These are phyloP conservation scores for Tipula lateralis DNA, from an alignment of 2,888 invertebrate genomes.

Conservation along the genomic window DNA sequence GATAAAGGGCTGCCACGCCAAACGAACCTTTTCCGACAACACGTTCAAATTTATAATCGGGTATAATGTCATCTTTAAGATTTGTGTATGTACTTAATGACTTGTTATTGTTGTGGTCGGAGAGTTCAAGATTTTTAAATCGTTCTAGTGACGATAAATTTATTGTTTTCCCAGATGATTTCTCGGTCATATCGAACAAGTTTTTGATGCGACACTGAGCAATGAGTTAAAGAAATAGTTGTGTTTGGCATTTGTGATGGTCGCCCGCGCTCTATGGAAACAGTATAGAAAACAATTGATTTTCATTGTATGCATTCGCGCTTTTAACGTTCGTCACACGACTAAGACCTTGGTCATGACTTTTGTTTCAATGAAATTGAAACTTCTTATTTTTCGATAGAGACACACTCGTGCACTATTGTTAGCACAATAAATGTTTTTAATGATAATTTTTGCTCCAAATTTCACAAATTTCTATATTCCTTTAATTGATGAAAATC, in stretches of 20 bases:
- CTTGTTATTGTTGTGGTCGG: neutral
- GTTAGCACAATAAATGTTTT: neutral
- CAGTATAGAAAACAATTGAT: neutral
- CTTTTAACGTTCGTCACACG: neutral
- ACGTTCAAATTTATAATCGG: conserved; percentile 43
- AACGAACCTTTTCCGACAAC: conserved; percentile 57
- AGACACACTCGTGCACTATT: neutral
- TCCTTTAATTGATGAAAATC: neutral
- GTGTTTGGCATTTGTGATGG: neutral
- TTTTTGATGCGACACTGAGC: neutral
- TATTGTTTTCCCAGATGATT: neutral
- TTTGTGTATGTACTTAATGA: neutral
- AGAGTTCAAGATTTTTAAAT: neutral
- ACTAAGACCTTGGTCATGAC: neutral
- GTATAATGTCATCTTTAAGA: neutral
- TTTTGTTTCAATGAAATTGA: neutral
- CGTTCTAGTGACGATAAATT: neutral
- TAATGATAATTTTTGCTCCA: neutral
- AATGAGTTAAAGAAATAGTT: neutral
- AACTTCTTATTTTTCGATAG: neutral
- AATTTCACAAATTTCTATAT: conserved; percentile 20
- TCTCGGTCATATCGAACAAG: neutral
- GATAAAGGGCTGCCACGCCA: conserved; percentile 65
- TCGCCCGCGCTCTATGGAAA: neutral
- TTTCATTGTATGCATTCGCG: neutral